Conservation (phyloP, 2,888 invertebrate genomes). For the Phortica okadai region DNA sequence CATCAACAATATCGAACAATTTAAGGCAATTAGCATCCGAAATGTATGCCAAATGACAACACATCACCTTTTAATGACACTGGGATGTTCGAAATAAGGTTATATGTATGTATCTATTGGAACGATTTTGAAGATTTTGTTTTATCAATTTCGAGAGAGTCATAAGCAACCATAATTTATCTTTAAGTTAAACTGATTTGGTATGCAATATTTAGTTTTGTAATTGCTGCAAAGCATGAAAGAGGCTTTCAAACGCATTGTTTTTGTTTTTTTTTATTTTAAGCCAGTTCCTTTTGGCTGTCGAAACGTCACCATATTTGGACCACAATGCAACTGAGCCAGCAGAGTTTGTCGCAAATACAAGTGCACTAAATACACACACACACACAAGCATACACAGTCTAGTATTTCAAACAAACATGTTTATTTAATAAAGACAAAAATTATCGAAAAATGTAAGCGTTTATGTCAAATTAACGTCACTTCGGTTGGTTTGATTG, state of each 20-base stretch:
- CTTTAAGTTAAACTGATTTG: too few relatives aligned
- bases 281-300: not conserved
- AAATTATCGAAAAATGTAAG: slow-evolving; percentile 39
- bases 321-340: slow-evolving; percentile 55
- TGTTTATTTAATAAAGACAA: slow-evolving; percentile 53
- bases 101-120: too few relatives aligned
- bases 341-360: slow-evolving; percentile 8
- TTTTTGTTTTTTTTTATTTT: not conserved
- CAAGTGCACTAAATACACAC: slow-evolving; percentile 28
- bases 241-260: not conserved
- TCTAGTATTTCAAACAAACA: slow-evolving; percentile 55
- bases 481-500: slow-evolving; percentile 49
- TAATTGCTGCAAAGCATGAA: not conserved
- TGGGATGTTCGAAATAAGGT: too few relatives aligned
- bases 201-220: too few relatives aligned
- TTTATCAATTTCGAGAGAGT: too few relatives aligned
- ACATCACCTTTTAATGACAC: too few relatives aligned
- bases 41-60: too few relatives aligned
- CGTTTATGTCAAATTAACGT: slow-evolving; percentile 69
- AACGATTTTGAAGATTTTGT: too few relatives aligned
- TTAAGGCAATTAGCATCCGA: too few relatives aligned
- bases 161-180: too few relatives aligned
- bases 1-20: too few relatives aligned
- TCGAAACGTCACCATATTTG: slow-evolving; percentile 57
- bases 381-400: slow-evolving; percentile 27